These are phyloP conservation scores for Meiosimyza decipiens DNA, from an alignment of 2,888 invertebrate species.

Conservation along the genomic window DNA sequence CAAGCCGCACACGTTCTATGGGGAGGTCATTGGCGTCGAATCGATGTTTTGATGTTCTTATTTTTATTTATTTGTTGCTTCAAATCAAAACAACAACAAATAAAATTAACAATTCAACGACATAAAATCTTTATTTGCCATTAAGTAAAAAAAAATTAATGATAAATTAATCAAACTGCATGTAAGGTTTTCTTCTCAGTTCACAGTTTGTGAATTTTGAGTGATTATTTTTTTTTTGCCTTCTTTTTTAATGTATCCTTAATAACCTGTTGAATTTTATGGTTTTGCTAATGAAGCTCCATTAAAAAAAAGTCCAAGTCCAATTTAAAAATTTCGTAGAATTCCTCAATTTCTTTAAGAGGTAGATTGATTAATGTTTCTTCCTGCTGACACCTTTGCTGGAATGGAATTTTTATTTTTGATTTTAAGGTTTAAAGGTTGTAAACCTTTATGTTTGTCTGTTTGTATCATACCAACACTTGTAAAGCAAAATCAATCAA, in stretches of 20 bases:
- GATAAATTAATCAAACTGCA: constrained; percentile 24
- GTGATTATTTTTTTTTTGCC: neutral
- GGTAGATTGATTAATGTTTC: constrained; percentile 5
- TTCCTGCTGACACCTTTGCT: neutral
- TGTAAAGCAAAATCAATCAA: too few species aligned
- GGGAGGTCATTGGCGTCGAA: constrained; percentile 24
- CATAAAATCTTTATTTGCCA: neutral
- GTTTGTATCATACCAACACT: too few species aligned
- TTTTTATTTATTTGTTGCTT: neutral
- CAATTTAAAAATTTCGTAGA: neutral
- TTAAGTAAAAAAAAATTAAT: constrained; percentile 1
- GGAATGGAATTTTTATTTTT: too few species aligned
- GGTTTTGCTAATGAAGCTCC: constrained; percentile 7
- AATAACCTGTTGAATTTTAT: constrained; percentile 11
- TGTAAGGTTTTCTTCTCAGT: neutral
- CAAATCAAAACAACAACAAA: constrained; percentile 1
- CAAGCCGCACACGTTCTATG: constrained; percentile 14
- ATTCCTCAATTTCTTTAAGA: neutral
- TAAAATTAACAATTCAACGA: neutral
- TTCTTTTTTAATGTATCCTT: neutral
- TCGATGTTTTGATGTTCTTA: neutral
- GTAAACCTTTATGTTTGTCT: too few species aligned
- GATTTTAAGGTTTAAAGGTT: too few species aligned
- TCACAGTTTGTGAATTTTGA: neutral
- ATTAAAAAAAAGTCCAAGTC: constrained; percentile 3